These are phyloP conservation scores for Rhegmatorhina hoffmannsi DNA, from an alignment of 2,113 vertebrate species.

Conservation along the genomic window DNA sequence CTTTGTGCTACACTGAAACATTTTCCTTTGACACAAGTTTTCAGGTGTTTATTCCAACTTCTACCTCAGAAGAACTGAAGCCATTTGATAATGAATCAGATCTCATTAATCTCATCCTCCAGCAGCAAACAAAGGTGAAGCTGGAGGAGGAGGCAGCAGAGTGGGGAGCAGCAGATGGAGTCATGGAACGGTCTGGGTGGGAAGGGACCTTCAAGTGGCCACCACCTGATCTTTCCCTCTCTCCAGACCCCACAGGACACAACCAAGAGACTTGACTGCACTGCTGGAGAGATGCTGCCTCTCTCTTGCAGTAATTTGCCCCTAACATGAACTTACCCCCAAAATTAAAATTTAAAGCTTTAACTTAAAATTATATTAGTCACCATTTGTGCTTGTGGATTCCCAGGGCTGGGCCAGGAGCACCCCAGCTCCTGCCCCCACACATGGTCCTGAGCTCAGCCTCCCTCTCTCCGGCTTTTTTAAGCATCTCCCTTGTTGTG, in stretches of 20 bases:
- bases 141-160: background rate
- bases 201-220: background rate
- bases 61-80: background rate
- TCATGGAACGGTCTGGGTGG: background rate
- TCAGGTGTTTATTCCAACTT: background rate
- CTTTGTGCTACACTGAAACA: background rate
- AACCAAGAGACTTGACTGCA: background rate
- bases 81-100: background rate
- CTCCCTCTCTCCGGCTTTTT: background rate
- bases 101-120: background rate
- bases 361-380: background rate
- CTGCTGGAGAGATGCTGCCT: background rate
- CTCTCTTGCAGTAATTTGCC: background rate
- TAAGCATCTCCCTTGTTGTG: background rate
- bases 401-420: rapidly evolving
- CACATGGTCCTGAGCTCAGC: rapidly evolving
- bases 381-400: background rate
- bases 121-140: background rate
- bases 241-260: background rate
- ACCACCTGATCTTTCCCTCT: background rate
- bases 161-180: background rate
- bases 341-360: background rate
- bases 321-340: rapidly evolving
- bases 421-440: background rate
- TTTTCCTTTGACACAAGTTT: background rate